Percentiles rank a stretch among this genome's conserved stretches.
phyloP scores from a whole-genome alignment of 2,888 invertebrate species.

The Steromphala cineraria region DNA sequence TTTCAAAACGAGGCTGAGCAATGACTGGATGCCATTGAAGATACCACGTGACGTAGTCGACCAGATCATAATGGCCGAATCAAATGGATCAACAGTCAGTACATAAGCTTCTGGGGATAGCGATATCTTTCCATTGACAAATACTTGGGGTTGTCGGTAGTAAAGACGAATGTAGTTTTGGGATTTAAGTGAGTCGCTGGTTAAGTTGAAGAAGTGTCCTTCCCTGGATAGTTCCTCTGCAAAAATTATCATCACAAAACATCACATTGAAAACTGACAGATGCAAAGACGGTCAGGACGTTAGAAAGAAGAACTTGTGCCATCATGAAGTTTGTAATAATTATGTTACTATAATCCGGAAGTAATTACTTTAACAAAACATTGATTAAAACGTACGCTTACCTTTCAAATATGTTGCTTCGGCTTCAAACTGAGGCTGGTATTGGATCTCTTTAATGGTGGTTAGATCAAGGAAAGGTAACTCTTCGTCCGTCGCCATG shows the following conservation, averaged over 20 bases:
- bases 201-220: background rate
- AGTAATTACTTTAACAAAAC: background rate
- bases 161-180: slow-evolving; percentile 16
- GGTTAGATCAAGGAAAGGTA: too few species aligned
- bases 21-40: slow-evolving; percentile 45
- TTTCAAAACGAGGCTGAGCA: slow-evolving; percentile 32
- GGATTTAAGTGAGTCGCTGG: background rate
- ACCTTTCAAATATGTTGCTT: slow-evolving; percentile 31
- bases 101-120: slow-evolving; percentile 43
- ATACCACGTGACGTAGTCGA: slow-evolving; percentile 27
- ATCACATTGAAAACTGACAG: background rate
- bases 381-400: background rate
- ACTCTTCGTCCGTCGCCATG: background rate
- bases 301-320: background rate
- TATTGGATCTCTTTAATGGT: too few species aligned
- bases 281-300: background rate
- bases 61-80: slow-evolving; percentile 34
- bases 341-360: too few species aligned
- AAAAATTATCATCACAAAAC: background rate
- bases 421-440: background rate
- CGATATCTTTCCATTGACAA: background rate
- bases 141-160: slow-evolving; percentile 8
- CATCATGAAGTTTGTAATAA: background rate
- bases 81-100: slow-evolving; percentile 35
- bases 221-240: background rate